Base-by-base conservation (phyloP, 2,888 invertebrate genomes). In the Archips crataeganus region DNA sequence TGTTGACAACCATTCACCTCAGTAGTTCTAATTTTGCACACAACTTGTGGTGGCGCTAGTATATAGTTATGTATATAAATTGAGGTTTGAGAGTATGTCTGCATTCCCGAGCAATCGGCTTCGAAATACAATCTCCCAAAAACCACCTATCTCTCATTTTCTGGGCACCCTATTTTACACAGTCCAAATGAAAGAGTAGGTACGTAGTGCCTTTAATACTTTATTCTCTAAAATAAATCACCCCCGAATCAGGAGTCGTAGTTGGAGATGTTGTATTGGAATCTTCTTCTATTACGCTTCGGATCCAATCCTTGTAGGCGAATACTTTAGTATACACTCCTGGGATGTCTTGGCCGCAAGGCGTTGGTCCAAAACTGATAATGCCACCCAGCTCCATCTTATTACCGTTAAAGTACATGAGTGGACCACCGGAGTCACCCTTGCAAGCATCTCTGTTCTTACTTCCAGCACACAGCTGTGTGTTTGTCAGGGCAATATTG, bases 251-350 rank as follows among this genome's bases (percentile, higher is more conserved):
- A 49, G 49, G 4, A n/a, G 49, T 49, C 4, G 49, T 49, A 1
- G 49, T n/a, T 13, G 49, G 4, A 49, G n/a, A n/a, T 5, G 0
- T 13, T n/a, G 11, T 45, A 1, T 5, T 49, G 5, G 49, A 49
- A 49, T 49, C 49, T 45, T 45, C 45, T 23, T 54, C 54, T 54
- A 54, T 54, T 1, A 54, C 54, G 54, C 54, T 54, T 1, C 9
- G 15, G 11, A 72, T 67, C 67, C 72, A 72, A 2, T 62, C 45
- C 5, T 62, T 63, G 42, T 72, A 72, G 3, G 67, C 47, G n/a
- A 67, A 72, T n/a, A 72, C 72, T 54, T 60, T 72, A 15, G 67
- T 72, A 23, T 72, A 72, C 1, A 72, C 72, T 39, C 72, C 72
- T 23, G 72, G 62, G 36, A 57, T 32, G 11, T 32, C 39, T 47